Evolutionary conservation across 2,113 vertebrate species (phyloP).

Genomic region (Aspiorhynchus laticeps): DNA sequence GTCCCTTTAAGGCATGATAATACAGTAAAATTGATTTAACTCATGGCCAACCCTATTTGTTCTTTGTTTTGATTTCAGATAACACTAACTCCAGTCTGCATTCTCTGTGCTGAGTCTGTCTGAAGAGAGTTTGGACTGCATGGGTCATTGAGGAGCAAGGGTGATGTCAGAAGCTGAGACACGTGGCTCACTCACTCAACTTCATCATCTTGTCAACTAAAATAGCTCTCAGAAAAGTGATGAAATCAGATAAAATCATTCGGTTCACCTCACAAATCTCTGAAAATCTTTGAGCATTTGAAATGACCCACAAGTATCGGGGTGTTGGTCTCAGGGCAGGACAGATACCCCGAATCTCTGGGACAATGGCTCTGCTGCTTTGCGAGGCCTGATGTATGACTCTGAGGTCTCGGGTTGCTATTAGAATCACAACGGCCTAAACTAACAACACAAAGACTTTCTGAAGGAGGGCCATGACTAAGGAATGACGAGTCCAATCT

Average conservation of each 20-base stretch:
- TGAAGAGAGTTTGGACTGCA: constrained; percentile 19
- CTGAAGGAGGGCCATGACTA: constrained; percentile 71
- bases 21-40: neutral
- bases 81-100: neutral
- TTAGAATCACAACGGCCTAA: constrained; percentile 81
- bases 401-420: constrained; percentile 78
- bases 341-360: constrained; percentile 65
- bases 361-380: constrained; percentile 76
- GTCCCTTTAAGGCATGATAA: neutral
- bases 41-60: neutral
- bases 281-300: neutral
- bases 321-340: neutral
- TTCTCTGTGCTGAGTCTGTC: neutral
- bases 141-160: constrained; percentile 29
- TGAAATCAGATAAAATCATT: neutral
- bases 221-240: neutral
- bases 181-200: constrained; percentile 44
- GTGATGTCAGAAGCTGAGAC: constrained; percentile 31
- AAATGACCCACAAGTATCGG: neutral
- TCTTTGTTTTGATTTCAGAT: constrained; percentile 11
- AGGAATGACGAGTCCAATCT: constrained; percentile 1
- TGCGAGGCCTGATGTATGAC: constrained; percentile 82
- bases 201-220: constrained; percentile 13
- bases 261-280: neutral
- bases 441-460: constrained; percentile 74